Conservation (phyloP, 1,140 invertebrate genomes). For the Leptinotarsa defecta region DNA sequence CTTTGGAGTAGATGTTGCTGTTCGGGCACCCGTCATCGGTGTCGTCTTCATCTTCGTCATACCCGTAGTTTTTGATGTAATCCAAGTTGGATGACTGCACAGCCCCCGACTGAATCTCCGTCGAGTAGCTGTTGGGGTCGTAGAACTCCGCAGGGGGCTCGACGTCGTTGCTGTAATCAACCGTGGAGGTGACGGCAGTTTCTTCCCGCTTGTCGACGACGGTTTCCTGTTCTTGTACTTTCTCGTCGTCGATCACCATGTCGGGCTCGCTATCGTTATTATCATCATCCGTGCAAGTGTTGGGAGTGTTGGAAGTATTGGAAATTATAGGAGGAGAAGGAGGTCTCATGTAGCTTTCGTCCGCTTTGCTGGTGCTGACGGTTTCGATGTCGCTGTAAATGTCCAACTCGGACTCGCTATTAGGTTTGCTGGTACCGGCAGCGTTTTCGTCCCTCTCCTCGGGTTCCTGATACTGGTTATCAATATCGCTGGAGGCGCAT, state of each 20-base stretch:
- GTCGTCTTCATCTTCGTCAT: slow-evolving; percentile 26
- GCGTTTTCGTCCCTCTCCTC: slow-evolving; percentile 26
- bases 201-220: slow-evolving; percentile 30
- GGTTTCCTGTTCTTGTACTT: slow-evolving; percentile 43
- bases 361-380: slow-evolving; percentile 48
- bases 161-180: slow-evolving; percentile 16
- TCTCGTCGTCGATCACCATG: slow-evolving; percentile 66
- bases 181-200: slow-evolving; percentile 37
- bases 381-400: slow-evolving; percentile 65
- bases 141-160: neutral
- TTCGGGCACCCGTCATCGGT: slow-evolving; percentile 36
- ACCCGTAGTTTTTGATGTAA: slow-evolving; percentile 26
- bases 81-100: slow-evolving; percentile 21
- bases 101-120: slow-evolving; percentile 23
- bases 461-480: slow-evolving; percentile 29
- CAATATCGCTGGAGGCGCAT: slow-evolving; percentile 31
- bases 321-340: slow-evolving; percentile 44
- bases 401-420: slow-evolving; percentile 57
- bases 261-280: slow-evolving; percentile 69
- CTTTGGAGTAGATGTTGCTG: slow-evolving; percentile 30
- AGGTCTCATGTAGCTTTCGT: slow-evolving; percentile 47
- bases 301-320: slow-evolving; percentile 21
- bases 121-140: neutral
- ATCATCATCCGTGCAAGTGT: slow-evolving; percentile 51
- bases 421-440: slow-evolving; percentile 32